Base-by-base conservation (phyloP, 1,140 invertebrate species). In the Ips nitidus region DNA sequence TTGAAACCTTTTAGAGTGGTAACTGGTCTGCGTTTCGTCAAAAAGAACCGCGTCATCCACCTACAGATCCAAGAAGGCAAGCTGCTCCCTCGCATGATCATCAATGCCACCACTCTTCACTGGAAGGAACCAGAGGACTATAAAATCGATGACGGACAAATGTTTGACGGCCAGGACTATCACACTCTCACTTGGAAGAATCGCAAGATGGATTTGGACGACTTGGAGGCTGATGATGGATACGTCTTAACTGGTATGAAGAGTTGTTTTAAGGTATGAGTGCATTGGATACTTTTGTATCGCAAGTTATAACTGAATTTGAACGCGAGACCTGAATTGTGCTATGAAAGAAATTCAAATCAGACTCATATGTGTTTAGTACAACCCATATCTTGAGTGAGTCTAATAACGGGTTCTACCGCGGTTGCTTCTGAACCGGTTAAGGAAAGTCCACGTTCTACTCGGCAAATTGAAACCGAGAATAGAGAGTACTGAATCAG, bases 1-100 rank as follows among this genome's bases (percentile, higher is more conserved):
- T 42, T 6, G 5, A 2, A 7, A 4, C 8, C 5, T 52, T 53
- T 38, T 74, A 92, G 91, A 79, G 88, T 95, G 1, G 85, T 95
- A 4, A 93, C 91, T 2, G 93, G 93, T 0, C 57, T 94, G 2
- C 83, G 88, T 53, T 86, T 94, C 67, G 82, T 85, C 0, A 94
- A 94, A 77, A 75, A 84, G 1, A 89, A 91, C 40, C 82, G 88
- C 59, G 84, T 94, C n/a, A 88, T 94, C 74, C 89, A 94, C 76
- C 76, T 94, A 3, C 91, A 94, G 82, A 88, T 94, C n/a, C 89
- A 91, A 79, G 86, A 94, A 80, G 92, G 89, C 1, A 77, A 82
- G 58, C 79, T 94, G 5, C 74, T 86, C n/a, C 85, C 87, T 43
- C 82, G 86, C 56, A 91, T 90, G 0, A 80, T 75, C 2, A 86